Base-by-base conservation (phyloP, 2,113 vertebrate species). In the Chionodraco myersi region DNA sequence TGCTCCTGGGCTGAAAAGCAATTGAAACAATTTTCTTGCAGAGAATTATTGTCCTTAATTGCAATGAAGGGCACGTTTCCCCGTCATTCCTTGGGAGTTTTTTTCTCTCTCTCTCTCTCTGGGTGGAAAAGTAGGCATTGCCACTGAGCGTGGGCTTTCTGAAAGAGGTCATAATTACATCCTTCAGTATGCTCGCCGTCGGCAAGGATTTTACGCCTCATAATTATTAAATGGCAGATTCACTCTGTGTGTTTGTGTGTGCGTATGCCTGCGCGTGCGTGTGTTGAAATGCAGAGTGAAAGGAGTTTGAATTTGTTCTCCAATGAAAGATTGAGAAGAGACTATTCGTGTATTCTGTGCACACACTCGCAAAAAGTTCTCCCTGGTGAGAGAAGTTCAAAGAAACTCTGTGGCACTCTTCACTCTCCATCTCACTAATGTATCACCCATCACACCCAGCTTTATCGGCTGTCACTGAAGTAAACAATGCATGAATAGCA, bases 161-260 rank as follows among this genome's bases (percentile, higher is more conserved):
- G 89, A 92, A 94, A 93, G 90, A 91, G 92, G 91, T 93, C 91
- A 92, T 94, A 95, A 95, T 95, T 94, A 94, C 92, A 93, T 92
- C 91, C 92, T 94, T 94, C 91, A 91, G 89, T 91, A 94, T 93
- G 92, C 92, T 91, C 78, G 93, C 93, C 92, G 72, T 87, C 86
- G 93, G 93, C 94, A 94, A 95, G 93, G 94, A 94, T 94, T 94
- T 94, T 94, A 94, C 90, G 91, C 91, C 89, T 92, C 93, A 92
- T 94, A 94, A 94, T 94, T 94, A 95, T 94, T 92, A 94, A 94
- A 94, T 92, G 91, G 90, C 92, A 93, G 86, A 93, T 89, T 93
- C 89, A 87, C 84, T 92, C 77, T 72, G 62, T 69, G n/a, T 56
- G 77, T 12, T 57, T 34, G 71, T 66, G 78, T 65, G 26, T 41